phyloP scores from a whole-genome alignment of 2,113 vertebrate genomes.

The Dolichotis patagonum region DNA sequence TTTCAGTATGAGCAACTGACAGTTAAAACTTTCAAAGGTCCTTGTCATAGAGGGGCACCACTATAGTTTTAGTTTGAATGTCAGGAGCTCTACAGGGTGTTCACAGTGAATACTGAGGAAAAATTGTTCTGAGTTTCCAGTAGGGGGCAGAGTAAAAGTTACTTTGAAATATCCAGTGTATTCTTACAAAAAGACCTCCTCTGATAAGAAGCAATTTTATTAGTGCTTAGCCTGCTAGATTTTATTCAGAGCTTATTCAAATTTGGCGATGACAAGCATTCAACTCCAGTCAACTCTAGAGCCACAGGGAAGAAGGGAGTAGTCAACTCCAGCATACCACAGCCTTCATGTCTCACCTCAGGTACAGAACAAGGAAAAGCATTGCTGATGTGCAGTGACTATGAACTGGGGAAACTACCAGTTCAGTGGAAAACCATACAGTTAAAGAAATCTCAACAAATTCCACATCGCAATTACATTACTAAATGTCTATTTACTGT shows the following conservation, averaged over 20 bases:
- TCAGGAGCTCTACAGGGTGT: no score
- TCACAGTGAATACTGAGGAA: background rate
- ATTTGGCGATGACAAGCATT: background rate
- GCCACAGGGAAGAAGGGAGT: background rate
- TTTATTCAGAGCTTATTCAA: background rate
- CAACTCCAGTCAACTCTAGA: background rate
- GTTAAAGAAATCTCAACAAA: background rate
- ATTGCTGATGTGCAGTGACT: no score
- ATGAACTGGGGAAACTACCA: background rate
- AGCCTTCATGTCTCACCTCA: background rate
- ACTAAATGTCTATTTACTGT: background rate
- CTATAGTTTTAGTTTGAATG: fast-evolving
- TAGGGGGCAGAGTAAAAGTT: background rate
- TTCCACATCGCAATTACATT: background rate
- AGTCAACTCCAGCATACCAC: no score
- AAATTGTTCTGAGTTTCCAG: background rate
- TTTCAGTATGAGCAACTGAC: background rate
- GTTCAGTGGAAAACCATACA: background rate
- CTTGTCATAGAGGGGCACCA: background rate
- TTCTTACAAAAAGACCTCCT: background rate
- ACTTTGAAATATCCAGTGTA: background rate
- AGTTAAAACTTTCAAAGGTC: background rate
- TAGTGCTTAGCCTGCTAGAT: no score
- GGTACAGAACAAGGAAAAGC: background rate
- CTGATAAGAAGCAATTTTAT: background rate